These are phyloP conservation scores for Cybosia mesomella DNA, from an alignment of 2,888 invertebrate species.

Conservation along the genomic window DNA sequence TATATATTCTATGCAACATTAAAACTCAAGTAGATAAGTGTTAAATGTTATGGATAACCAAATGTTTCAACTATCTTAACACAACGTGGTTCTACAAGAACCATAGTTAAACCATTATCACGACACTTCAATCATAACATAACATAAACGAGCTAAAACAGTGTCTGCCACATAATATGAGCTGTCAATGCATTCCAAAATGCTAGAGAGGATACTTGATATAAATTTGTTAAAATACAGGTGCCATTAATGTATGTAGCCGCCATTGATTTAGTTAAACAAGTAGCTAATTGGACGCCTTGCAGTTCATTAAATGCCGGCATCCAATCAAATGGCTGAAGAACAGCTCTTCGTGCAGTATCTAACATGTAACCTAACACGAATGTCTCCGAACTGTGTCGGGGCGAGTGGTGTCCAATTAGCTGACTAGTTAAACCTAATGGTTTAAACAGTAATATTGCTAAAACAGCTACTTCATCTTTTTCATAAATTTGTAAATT, in stretches of 20 bases:
- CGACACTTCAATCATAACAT: background rate
- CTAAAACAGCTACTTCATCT: background rate
- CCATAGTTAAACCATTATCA: background rate
- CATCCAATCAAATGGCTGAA: background rate
- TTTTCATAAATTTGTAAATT: background rate
- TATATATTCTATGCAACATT: background rate
- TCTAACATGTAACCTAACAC: background rate
- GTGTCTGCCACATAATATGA: background rate
- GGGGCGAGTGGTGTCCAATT: too few species aligned
- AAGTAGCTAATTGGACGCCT: too few species aligned
- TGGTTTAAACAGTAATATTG: too few species aligned
- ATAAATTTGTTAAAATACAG: too few species aligned
- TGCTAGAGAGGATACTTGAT: background rate
- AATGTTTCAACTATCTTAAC: background rate
- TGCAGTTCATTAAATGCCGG: too few species aligned
- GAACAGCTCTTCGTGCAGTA: background rate
- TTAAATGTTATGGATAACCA: background rate
- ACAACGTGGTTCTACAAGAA: constrained; percentile 4
- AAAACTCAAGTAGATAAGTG: background rate
- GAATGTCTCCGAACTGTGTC: background rate
- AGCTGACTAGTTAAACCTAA: too few species aligned
- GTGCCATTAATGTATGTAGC: too few species aligned
- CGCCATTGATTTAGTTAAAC: too few species aligned
- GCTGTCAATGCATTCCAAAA: background rate
- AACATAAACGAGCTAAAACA: background rate